Percentiles rank a stretch among this genome's conserved stretches.
Conservation (phyloP, 1,140 invertebrate genomes). For the Ostrea denselamellosa region DNA sequence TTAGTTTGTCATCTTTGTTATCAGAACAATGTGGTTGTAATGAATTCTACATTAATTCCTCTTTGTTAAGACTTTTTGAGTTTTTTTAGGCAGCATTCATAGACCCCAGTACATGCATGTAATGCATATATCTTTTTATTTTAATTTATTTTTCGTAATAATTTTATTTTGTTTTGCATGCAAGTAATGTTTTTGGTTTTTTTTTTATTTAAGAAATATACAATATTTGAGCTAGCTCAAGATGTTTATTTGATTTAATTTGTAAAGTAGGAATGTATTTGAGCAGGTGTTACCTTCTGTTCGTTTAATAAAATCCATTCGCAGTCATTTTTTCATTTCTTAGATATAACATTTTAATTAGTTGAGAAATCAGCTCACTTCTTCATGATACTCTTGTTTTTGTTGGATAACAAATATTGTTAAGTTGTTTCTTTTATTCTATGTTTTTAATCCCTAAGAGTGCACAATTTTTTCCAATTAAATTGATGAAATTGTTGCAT, state of each 20-base stretch:
- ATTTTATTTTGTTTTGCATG: conserved; percentile 25
- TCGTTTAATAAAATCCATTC: not conserved
- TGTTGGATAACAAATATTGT: conserved; percentile 24
- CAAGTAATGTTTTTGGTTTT: not conserved
- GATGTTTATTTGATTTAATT: not conserved
- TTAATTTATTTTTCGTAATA: conserved; percentile 24
- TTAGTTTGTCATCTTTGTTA: conserved; percentile 34
- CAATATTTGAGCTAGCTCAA: conserved; percentile 32
- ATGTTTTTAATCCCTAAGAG: not conserved
- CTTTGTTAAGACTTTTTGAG: not conserved
- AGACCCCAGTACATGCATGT: conserved; percentile 15
- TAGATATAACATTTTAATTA: not conserved
- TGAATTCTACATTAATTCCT: not conserved
- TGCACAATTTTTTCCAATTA: conserved; percentile 24
- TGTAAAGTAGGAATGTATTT: not conserved
- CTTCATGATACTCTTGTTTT: conserved; percentile 38
- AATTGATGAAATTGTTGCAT: conserved; percentile 30
- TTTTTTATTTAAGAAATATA: conserved; percentile 26
- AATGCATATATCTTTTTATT: not conserved
- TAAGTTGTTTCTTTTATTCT: conserved; percentile 12
- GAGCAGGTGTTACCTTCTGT: not conserved
- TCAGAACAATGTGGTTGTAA: conserved; percentile 19
- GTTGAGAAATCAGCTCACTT: not conserved
- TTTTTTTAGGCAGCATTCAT: conserved; percentile 29
- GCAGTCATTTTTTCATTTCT: conserved; percentile 12